These are phyloP conservation scores for Cephus sareptanus DNA, from an alignment of 2,888 invertebrate species.

Conservation along the genomic window DNA sequence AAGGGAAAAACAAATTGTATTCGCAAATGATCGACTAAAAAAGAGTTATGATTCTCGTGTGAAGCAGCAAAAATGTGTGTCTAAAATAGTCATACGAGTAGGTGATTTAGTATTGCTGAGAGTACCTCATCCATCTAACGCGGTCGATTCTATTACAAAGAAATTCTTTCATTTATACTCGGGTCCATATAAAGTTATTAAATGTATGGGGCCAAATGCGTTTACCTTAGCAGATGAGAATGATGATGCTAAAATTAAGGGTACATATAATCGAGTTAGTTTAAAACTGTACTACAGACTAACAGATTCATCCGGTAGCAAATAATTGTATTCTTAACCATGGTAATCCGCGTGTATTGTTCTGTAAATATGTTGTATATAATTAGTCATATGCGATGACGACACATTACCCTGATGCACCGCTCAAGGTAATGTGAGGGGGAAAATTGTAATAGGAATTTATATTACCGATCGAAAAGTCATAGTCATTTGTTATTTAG, in stretches of 20 bases:
- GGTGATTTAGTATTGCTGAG: constrained; percentile 10
- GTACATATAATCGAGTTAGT: constrained; percentile 12
- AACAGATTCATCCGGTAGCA: neutral
- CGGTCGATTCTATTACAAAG: neutral
- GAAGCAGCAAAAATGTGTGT: neutral
- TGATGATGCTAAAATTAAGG: neutral
- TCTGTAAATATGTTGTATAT: too few species aligned
- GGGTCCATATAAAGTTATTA: constrained; percentile 11
- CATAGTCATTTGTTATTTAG: too few species aligned
- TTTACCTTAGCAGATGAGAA: neutral
- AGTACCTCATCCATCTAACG: constrained; percentile 8
- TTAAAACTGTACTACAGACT: neutral
- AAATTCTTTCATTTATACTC: constrained; percentile 19
- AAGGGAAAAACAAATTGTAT: neutral
- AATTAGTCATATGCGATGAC: too few species aligned
- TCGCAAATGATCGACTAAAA: neutral
- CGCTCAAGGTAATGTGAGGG: too few species aligned
- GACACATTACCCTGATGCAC: too few species aligned
- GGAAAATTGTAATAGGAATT: too few species aligned
- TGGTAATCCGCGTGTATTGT: too few species aligned
- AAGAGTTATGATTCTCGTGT: neutral
- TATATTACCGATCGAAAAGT: too few species aligned
- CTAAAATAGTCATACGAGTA: neutral
- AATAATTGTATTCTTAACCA: too few species aligned
- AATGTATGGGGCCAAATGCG: constrained; percentile 5